Conservation (phyloP, 1,140 invertebrate genomes). For the Wiebesia pumilae region DNA sequence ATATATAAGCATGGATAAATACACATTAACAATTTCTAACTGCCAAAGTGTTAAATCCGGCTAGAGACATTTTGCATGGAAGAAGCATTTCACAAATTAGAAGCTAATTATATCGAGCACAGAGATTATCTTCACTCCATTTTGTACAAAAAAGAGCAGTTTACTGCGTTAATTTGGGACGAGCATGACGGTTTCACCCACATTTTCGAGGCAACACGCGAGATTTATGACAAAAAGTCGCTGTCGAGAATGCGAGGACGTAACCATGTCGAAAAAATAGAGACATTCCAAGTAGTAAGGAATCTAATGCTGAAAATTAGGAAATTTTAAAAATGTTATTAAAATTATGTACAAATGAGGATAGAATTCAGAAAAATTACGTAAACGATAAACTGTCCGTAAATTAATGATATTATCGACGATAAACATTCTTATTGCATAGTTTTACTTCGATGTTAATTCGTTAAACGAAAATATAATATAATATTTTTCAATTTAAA, state of each 20-base stretch:
- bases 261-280: background rate
- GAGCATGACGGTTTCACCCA: conserved; percentile 41
- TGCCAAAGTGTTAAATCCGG: background rate
- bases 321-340: no score
- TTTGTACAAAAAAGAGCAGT: background rate
- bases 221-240: conserved; percentile 19
- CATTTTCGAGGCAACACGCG: conserved; percentile 1
- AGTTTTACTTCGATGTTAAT: no score
- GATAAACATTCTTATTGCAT: no score
- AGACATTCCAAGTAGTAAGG: background rate
- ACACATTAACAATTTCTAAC: background rate
- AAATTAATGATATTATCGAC: no score
- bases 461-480: no score
- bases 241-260: background rate
- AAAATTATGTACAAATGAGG: no score
- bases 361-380: no score
- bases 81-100: conserved; percentile 7
- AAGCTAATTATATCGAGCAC: conserved; percentile 8
- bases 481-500: no score
- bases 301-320: background rate
- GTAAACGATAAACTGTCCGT: no score
- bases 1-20: no score
- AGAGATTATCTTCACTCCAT: background rate
- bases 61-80: background rate
- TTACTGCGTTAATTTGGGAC: conserved; percentile 16